Base-by-base conservation (phyloP, 64 coral and sea anemone species). In the Actinia tenebrosa region DNA sequence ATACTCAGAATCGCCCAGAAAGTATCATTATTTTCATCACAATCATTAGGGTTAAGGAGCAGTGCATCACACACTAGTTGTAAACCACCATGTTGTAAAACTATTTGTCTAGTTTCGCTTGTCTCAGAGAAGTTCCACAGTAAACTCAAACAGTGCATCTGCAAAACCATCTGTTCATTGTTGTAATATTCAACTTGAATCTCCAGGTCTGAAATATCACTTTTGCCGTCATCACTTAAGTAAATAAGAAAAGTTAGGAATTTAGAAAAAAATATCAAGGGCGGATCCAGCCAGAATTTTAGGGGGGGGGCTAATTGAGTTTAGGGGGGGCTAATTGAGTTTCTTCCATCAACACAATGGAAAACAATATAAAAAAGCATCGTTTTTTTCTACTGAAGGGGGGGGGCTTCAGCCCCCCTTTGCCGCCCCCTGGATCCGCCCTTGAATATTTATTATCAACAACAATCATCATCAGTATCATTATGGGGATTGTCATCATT, bases 41-140 rank as follows among this genome's bases (percentile, higher is more conserved):
- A 80, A 17, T 44, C 83, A 56, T 87, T 61, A 20, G 94, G 94
- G 55, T 97, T 78, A 7, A 87, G 69, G 0, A 93, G 80, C 45
- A 97, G 75, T 16, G 94, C 94, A 68, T 97, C 92, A 37, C 92
- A 46, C 3, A 97, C 94, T 78, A 86, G 84, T 23, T 93, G 64
- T 52, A 97, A 59, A 2, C 85, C 94, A 68, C 91, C 94, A 64
- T 93, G 88, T 19, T 58, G 47, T 22, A 97, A 75, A 30, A 93
- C 91, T 8, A 93, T 81, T 60, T 89, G 83, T 72, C 91, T 84
- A 87, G 93, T 88, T 85, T 93, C 87, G 44, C 84, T 68, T 3
- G 94, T 97, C 16, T 97, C 94, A 5, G 94, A 97, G 63, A 97
- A 97, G 69, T 97, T 93, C 94, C 94, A 97, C 52, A 97, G 45